Evolutionary conservation across 2,797 vertebrate genomes (phyloP).

Genomic region (Neomorphus geoffroyi): DNA sequence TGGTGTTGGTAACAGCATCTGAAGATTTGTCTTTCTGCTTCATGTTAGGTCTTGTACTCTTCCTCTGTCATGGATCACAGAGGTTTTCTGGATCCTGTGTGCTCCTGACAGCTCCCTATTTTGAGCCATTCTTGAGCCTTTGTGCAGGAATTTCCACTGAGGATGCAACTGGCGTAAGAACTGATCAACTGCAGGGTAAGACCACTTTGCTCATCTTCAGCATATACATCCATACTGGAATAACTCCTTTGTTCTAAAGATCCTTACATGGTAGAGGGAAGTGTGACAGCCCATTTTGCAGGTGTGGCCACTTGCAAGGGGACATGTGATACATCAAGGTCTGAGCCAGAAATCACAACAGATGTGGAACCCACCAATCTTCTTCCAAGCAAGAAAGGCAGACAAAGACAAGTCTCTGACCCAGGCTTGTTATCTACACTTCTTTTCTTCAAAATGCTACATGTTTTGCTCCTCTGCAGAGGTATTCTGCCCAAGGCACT

Average conservation of each 20-base stretch:
- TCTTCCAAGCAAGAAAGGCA: neutral
- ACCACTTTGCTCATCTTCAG: neutral
- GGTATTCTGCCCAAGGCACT: neutral
- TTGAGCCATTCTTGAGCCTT: neutral
- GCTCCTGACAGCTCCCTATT: neutral
- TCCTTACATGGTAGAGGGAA: neutral
- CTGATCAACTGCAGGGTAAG: neutral
- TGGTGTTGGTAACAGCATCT: neutral
- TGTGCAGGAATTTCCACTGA: neutral
- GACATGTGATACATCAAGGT: fast-evolving
- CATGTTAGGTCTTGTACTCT: neutral
- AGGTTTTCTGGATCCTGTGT: neutral
- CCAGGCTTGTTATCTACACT: neutral
- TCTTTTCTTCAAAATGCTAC: neutral
- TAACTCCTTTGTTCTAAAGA: neutral
- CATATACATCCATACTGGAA: fast-evolving
- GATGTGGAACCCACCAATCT: neutral
- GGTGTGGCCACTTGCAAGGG: neutral
- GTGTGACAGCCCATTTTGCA: neutral
- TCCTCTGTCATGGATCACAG: neutral
- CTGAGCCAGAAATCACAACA: neutral
- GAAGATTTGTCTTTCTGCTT: neutral
- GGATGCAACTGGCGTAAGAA: neutral
- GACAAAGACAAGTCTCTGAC: neutral
- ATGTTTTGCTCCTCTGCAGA: neutral